These are phyloP conservation scores for Andrena bucephala DNA, from an alignment of 2,888 invertebrate genomes.

Conservation along the genomic window DNA sequence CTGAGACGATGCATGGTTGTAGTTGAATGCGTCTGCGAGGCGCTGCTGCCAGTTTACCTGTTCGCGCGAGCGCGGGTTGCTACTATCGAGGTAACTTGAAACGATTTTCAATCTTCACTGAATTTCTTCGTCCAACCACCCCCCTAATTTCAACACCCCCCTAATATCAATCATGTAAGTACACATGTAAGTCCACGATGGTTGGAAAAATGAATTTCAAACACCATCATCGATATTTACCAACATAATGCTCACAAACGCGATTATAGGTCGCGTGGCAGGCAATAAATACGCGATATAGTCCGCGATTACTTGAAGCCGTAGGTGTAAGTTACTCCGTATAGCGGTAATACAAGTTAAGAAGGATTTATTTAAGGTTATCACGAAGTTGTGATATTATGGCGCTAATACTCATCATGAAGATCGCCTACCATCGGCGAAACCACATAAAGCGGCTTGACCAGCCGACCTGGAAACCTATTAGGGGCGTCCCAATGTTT, in stretches of 20 bases:
- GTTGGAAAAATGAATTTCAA: too few relatives aligned
- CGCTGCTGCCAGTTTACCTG: too few relatives aligned
- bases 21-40: too few relatives aligned
- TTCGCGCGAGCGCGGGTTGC: too few relatives aligned
- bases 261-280: not conserved
- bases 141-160: too few relatives aligned
- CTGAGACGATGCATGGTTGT: too few relatives aligned
- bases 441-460: slow-evolving; percentile 68
- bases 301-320: slow-evolving; percentile 20
- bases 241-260: not conserved
- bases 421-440: slow-evolving; percentile 44
- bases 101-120: too few relatives aligned
- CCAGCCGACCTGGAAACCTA: slow-evolving; percentile 72
- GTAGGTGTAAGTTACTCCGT: slow-evolving; percentile 11
- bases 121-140: too few relatives aligned
- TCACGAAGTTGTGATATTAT: slow-evolving; percentile 52
- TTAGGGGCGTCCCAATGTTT: slow-evolving; percentile 75
- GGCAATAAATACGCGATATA: not conserved
- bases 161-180: too few relatives aligned
- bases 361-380: slow-evolving; percentile 53
- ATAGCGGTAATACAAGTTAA: slow-evolving; percentile 33
- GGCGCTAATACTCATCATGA: slow-evolving; percentile 53
- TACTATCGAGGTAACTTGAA: too few relatives aligned
- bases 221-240: too few relatives aligned
- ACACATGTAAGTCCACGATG: too few relatives aligned